Evolutionary conservation across 2,113 vertebrate genomes (phyloP).

Genomic region (Poeciliopsis retropinna): DNA sequence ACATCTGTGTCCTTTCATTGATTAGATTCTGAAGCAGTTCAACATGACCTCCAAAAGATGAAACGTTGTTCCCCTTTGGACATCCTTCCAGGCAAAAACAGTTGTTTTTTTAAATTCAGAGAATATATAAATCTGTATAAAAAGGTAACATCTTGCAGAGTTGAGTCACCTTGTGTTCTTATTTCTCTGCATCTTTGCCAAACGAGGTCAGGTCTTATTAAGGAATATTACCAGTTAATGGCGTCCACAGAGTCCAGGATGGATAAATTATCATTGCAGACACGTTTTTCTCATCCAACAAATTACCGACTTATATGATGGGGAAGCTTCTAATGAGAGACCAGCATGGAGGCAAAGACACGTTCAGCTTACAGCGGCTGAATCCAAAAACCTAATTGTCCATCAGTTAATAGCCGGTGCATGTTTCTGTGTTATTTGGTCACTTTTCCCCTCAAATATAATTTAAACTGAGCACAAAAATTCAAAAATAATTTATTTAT

Average conservation of each 20-base stretch:
- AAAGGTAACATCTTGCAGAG: no score
- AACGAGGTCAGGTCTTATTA: slow-evolving; percentile 36
- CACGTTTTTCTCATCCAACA: slow-evolving; percentile 32
- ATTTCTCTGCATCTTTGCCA: slow-evolving; percentile 1
- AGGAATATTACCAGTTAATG: slow-evolving; percentile 18
- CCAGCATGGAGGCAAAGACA: slow-evolving; percentile 14
- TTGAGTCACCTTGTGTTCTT: background rate
- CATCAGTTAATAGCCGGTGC: background rate
- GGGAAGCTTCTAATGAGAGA: slow-evolving; percentile 26
- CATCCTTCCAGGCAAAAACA: background rate
- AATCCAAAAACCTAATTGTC: background rate
- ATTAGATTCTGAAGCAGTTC: background rate
- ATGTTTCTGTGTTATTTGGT: background rate
- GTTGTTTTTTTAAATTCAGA: background rate
- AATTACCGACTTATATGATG: slow-evolving; percentile 21
- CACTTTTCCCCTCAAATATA: background rate
- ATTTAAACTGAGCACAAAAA: background rate
- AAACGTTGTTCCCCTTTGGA: background rate
- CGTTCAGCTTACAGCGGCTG: background rate
- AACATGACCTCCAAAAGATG: background rate
- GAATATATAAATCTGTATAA: background rate
- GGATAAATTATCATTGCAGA: slow-evolving; percentile 33
- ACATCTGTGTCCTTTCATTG: background rate
- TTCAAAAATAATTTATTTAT: background rate
- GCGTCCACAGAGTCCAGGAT: background rate